Conservation (phyloP, 2,888 invertebrate genomes). For the Cordilura impudica region DNA sequence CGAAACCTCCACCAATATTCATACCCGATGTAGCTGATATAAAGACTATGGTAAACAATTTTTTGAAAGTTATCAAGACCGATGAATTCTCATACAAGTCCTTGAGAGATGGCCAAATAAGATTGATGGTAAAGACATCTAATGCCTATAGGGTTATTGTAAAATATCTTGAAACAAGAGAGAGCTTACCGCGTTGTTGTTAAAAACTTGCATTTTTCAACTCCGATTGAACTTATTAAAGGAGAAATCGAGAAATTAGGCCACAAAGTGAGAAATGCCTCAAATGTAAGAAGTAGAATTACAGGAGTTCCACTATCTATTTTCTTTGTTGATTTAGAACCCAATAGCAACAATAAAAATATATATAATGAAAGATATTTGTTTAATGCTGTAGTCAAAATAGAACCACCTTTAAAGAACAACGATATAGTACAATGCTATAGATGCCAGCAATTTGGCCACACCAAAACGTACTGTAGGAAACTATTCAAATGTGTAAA, state of each 20-base stretch:
- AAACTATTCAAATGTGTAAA: background rate
- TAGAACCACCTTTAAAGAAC: background rate
- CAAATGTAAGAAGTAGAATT: too few species aligned
- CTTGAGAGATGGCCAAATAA: constrained; percentile 19
- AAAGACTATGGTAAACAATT: background rate
- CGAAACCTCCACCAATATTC: constrained; percentile 27
- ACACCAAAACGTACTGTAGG: background rate
- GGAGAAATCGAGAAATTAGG: constrained; percentile 12
- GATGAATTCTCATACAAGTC: constrained; percentile 27
- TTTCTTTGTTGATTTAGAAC: too few species aligned
- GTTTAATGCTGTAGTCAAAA: background rate
- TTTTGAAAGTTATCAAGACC: background rate
- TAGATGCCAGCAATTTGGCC: background rate
- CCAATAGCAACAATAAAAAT: too few species aligned
- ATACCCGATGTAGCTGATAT: constrained; percentile 6
- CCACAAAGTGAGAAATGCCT: constrained; percentile 35
- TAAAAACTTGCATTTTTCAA: constrained; percentile 38
- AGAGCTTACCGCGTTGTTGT: constrained; percentile 43
- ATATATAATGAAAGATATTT: too few species aligned
- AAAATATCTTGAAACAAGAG: constrained; percentile 34
- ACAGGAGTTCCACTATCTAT: too few species aligned
- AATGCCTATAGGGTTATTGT: constrained; percentile 22
- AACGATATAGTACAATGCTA: constrained; percentile 6
- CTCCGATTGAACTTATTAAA: constrained; percentile 7
- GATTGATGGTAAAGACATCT: constrained; percentile 17